Conservation (phyloP, 2,113 vertebrate genomes). For the Chloropsis cyanopogon region DNA sequence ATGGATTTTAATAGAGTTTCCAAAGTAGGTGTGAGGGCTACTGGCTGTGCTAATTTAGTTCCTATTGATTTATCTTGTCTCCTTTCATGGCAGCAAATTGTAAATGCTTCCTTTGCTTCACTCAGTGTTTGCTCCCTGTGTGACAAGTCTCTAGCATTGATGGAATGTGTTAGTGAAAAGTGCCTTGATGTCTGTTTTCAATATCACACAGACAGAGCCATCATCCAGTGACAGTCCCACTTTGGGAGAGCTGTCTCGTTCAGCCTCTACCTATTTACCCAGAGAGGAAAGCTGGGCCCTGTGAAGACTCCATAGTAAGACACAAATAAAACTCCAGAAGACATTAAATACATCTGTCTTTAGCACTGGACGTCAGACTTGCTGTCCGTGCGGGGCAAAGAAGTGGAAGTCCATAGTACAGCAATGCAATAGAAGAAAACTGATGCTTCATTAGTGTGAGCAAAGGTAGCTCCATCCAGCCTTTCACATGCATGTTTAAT, state of each 20-base stretch:
- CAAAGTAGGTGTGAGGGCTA: constrained; percentile 42
- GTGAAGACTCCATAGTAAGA: neutral
- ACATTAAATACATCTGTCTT: neutral
- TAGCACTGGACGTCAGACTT: neutral
- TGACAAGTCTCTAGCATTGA: constrained; percentile 39
- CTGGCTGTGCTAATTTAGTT: constrained; percentile 57
- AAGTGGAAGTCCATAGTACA: neutral
- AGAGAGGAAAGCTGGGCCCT: neutral
- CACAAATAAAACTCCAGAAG: neutral
- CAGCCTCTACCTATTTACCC: neutral
- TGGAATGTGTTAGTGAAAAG: constrained; percentile 49
- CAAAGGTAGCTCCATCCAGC: neutral
- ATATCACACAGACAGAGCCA: neutral
- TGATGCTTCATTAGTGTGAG: neutral
- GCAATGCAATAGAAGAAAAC: neutral
- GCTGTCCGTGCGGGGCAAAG: neutral
- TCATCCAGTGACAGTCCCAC: neutral
- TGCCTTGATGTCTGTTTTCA: constrained; percentile 17
- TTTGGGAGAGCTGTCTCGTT: neutral
- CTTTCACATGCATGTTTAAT: neutral
- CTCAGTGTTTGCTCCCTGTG: neutral
- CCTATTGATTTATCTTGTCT: constrained; percentile 60
- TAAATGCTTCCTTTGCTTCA: constrained; percentile 43
- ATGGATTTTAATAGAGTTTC: constrained; percentile 55
- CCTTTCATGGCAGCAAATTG: constrained; percentile 47